These are phyloP conservation scores for Amblyjoppa fuscipennis DNA, from an alignment of 2,888 invertebrate species.

Conservation along the genomic window DNA sequence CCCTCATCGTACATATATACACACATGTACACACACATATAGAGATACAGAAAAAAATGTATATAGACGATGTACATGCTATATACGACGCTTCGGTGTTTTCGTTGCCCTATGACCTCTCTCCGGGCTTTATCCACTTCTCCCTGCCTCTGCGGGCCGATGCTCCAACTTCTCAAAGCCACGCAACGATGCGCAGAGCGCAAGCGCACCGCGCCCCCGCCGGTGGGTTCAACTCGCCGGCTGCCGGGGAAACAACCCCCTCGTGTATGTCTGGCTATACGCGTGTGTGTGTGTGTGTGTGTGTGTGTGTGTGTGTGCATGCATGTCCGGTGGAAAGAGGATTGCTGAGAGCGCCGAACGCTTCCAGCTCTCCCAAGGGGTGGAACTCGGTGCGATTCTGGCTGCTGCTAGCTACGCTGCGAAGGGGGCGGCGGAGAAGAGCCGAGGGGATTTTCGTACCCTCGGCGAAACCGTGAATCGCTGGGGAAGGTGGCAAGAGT, in stretches of 20 bases:
- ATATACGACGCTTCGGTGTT: conserved; percentile 19
- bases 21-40: too few relatives aligned
- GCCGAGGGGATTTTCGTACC: conserved; percentile 17
- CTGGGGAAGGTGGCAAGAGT: background rate
- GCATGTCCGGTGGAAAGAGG: conserved; percentile 51
- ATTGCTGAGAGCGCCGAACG: conserved; percentile 55
- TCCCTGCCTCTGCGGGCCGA: conserved; percentile 26
- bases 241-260: conserved; percentile 63
- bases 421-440: background rate
- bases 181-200: conserved; percentile 68
- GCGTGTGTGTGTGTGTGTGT: conserved; percentile 14
- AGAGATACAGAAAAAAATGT: background rate
- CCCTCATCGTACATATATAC: background rate
- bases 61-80: background rate
- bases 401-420: conserved; percentile 7
- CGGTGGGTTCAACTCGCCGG: conserved; percentile 52
- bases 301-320: conserved; percentile 33
- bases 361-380: conserved; percentile 50
- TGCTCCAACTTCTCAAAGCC: conserved; percentile 56
- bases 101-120: conserved; percentile 64
- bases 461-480: background rate
- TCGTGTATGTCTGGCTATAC: conserved; percentile 30
- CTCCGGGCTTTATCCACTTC: conserved; percentile 60
- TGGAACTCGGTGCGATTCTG: conserved; percentile 1
- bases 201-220: conserved; percentile 66